These are phyloP conservation scores for Aleiodes leptofemur DNA, from an alignment of 2,888 invertebrate species.

Conservation along the genomic window DNA sequence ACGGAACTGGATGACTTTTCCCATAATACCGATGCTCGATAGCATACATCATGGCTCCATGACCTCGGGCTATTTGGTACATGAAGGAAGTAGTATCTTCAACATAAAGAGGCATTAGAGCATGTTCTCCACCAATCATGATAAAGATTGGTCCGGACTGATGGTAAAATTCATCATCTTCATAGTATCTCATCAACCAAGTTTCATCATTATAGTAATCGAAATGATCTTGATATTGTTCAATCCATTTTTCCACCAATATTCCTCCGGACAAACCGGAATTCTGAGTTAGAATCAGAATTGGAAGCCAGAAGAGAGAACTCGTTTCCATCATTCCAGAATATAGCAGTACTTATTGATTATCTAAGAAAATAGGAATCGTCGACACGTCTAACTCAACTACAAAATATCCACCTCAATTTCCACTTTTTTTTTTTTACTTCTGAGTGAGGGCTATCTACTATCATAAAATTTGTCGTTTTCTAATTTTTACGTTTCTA, in stretches of 20 bases:
- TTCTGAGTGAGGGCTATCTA: too few species aligned
- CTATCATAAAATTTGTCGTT: too few species aligned
- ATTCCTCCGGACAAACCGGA: slow-evolving; percentile 57
- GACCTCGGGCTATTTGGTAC: slow-evolving; percentile 78
- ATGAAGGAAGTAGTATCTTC: slow-evolving; percentile 77
- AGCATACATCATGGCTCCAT: slow-evolving; percentile 83
- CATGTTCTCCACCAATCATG: slow-evolving; percentile 86
- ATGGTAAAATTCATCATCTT: too few species aligned
- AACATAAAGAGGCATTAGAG: slow-evolving; percentile 79
- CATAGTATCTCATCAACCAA: too few species aligned
- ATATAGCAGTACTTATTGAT: too few species aligned
- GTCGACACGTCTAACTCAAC: too few species aligned
- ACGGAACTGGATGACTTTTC: slow-evolving; percentile 72
- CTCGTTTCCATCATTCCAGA: background rate
- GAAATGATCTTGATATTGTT: too few species aligned
- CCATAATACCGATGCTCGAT: slow-evolving; percentile 64
- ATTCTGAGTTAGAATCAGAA: slow-evolving; percentile 50
- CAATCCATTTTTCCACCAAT: slow-evolving; percentile 70
- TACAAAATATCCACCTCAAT: too few species aligned
- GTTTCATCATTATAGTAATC: too few species aligned
- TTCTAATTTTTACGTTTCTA: too few species aligned
- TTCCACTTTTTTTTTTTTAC: too few species aligned
- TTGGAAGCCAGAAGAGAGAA: slow-evolving; percentile 33
- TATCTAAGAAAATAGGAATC: too few species aligned
- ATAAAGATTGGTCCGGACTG: slow-evolving; percentile 82